A percentile compares a stretch with the other conserved stretches of the same genome.
Conservation (phyloP, 1,140 invertebrate species). For the Ceratoteleas bidentatus region DNA sequence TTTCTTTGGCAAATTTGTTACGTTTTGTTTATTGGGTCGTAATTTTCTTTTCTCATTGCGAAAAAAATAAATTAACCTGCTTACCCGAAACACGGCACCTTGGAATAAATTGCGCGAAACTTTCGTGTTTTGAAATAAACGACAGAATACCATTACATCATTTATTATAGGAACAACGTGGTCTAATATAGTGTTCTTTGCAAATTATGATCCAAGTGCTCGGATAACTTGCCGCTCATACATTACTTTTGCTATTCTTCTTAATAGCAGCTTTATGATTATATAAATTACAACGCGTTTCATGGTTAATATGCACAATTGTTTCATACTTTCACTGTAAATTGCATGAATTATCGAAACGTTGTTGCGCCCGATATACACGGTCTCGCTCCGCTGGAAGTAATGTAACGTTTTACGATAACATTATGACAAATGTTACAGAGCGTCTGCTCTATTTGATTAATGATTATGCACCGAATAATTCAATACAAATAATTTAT, state of each 20-base stretch:
- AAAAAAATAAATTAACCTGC: too few relatives aligned
- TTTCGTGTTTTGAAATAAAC: too few relatives aligned
- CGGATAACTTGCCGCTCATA: conserved; percentile 10
- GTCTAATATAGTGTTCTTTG: conserved; percentile 12
- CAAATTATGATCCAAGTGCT: conserved; percentile 23
- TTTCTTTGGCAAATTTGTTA: too few relatives aligned
- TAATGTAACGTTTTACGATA: neutral
- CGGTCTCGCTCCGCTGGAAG: too few relatives aligned
- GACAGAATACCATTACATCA: neutral
- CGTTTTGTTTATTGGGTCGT: too few relatives aligned
- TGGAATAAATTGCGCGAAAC: too few relatives aligned
- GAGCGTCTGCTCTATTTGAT: neutral
- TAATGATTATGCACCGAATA: neutral
- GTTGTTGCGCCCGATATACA: neutral
- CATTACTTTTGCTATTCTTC: conserved; percentile 22
- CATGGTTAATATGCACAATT: conserved; percentile 11
- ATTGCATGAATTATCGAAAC: conserved; percentile 8
- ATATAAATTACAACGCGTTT: conserved; percentile 8
- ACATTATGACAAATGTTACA: conserved; percentile 2
- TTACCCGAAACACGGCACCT: too few relatives aligned
- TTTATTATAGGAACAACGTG: too few relatives aligned
- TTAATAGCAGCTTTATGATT: conserved; percentile 13
- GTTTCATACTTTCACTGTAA: conserved; percentile 8
- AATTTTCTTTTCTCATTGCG: too few relatives aligned
- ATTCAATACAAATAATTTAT: neutral